phyloP scores from a whole-genome alignment of 2,888 invertebrate genomes.

The Cylloceria caligata region DNA sequence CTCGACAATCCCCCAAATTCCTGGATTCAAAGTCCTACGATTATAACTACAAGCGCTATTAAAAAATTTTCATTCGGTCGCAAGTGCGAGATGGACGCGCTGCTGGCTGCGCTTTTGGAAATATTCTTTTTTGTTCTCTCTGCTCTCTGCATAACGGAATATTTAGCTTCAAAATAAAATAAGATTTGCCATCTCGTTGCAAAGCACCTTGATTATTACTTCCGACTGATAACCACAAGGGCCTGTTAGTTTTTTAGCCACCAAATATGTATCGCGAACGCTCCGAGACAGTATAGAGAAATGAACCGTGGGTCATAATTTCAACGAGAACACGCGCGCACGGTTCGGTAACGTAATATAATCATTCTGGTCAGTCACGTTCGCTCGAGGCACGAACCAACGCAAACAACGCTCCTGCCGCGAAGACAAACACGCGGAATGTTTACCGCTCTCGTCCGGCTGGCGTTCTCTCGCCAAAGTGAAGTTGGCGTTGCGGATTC shows the following conservation, averaged over 20 bases:
- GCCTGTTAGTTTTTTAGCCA: too few species aligned
- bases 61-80: background rate
- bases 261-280: too few species aligned
- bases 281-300: too few species aligned
- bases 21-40: background rate
- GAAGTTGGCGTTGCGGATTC: conserved; percentile 44
- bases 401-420: conserved; percentile 54
- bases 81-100: too few species aligned
- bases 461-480: conserved; percentile 25
- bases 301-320: conserved; percentile 23
- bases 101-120: background rate
- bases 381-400: conserved; percentile 51
- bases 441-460: conserved; percentile 2
- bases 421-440: conserved; percentile 57
- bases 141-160: too few species aligned
- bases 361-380: conserved; percentile 63
- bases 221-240: too few species aligned
- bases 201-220: too few species aligned
- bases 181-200: too few species aligned
- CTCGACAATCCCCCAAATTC: background rate
- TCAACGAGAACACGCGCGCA: conserved; percentile 29
- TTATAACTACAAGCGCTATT: too few species aligned
- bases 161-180: too few species aligned
- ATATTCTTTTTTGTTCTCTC: background rate
- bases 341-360: conserved; percentile 48